Evolutionary conservation across 1,140 invertebrate genomes (phyloP), one percentile per base, ranked within the genome.

Genomic region (Drosophila oshimai): DNA sequence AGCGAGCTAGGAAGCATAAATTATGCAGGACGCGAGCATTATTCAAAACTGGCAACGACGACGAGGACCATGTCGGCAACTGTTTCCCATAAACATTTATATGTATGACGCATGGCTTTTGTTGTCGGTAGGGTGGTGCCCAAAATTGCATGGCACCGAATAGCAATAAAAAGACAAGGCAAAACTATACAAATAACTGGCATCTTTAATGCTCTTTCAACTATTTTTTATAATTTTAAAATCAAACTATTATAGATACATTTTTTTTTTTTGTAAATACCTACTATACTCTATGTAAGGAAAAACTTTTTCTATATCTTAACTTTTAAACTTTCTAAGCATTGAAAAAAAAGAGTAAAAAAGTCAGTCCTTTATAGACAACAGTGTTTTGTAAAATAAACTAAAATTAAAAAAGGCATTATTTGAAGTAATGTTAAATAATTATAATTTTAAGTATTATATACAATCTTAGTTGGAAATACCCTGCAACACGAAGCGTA

Each of bases 51-150:
- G 78, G 45, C 78, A 68, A 46, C 45, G 76, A 46, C 53, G 60
- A 75, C 74, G 64, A 57, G 51, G 60, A 51, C 53, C 49, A 54
- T 54, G 74, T 60, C 68, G 61, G 45, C 64, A 54, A 78, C 79
- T 84, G 79, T 61, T 73, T 71, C 64, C 70, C 75, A 86, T 79
- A 79, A 86, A 72, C 79, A 86, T 86, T 86, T 74, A 86, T 86
- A 62, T 84, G 74, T 74, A 50, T 75, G 58, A 72, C 47, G 64
- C 65, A 57, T 60, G 67, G 78, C 79, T 70, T 84, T 81, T 69
- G 79, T 83, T 84, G 79, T 70, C 78, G 51, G 73, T 33, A 18
- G 36, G 34, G 45, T 51, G 55, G 10, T 26, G 47, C 44, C 39
- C 44, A 34, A 83, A 86, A 86, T 78, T 79, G 70, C 70, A 78